phyloP scores from a whole-genome alignment of 2,888 invertebrate species.

The Ormyrus nitidulus region DNA sequence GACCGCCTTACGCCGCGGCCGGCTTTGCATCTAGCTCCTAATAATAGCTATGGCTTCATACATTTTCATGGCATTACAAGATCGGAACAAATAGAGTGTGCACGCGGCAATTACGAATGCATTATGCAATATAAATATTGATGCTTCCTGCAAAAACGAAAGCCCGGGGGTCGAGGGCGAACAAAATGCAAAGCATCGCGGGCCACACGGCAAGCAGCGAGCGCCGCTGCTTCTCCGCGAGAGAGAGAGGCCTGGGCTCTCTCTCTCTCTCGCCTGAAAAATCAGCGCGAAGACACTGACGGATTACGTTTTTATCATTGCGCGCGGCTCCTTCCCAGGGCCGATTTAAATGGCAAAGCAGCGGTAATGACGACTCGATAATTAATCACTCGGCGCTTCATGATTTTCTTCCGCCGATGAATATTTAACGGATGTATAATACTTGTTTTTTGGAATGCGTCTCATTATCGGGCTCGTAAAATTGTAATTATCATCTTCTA shows the following conservation, averaged over 20 bases:
- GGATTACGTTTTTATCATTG: constrained; percentile 47
- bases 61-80: constrained; percentile 75
- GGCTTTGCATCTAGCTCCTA: constrained; percentile 72
- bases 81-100: constrained; percentile 75
- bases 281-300: constrained; percentile 51
- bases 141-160: constrained; percentile 74
- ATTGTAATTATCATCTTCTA: no score
- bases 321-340: not conserved
- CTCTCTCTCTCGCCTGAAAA: constrained; percentile 32
- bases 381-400: no score
- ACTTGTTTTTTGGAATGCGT: no score
- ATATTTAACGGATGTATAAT: no score
- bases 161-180: constrained; percentile 62
- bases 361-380: no score
- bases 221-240: no score
- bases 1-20: constrained; percentile 24
- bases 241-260: no score
- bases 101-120: constrained; percentile 74
- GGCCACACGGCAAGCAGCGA: not conserved
- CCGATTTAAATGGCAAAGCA: not conserved
- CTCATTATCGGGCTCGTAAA: no score
- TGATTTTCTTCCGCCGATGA: no score
- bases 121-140: constrained; percentile 76
- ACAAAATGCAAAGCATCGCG: constrained; percentile 70
- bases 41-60: constrained; percentile 74